Evolutionary conservation across 2,888 invertebrate species (phyloP).

Genomic region (Leucophenga montana): DNA sequence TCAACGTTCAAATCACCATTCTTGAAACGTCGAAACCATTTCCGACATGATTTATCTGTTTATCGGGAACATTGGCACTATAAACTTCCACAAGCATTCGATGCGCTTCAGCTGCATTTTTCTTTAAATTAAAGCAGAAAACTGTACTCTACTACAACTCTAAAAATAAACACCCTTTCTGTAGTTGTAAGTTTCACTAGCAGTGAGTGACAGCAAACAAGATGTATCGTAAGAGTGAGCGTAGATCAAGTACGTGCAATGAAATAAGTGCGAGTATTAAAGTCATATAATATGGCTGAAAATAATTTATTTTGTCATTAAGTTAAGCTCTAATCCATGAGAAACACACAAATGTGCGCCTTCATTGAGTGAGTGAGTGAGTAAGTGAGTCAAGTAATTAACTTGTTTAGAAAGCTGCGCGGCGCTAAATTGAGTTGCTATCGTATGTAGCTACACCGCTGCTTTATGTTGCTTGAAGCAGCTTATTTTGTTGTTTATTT

Average conservation of each 20-base stretch:
- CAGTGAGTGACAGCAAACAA: background rate
- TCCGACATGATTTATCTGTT: too few species aligned
- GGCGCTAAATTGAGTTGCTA: background rate
- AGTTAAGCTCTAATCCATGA: conserved; percentile 53
- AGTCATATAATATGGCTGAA: conserved; percentile 36
- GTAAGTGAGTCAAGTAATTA: conserved; percentile 52
- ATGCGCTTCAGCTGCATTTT: too few species aligned
- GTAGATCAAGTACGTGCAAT: conserved; percentile 4
- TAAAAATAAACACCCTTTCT: too few species aligned
- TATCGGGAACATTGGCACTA: too few species aligned
- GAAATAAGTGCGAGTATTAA: conserved; percentile 2
- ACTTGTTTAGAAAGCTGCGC: conserved; percentile 55
- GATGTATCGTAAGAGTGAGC: background rate
- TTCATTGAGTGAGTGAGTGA: conserved; percentile 8
- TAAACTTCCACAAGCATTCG: too few species aligned
- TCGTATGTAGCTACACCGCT: too few species aligned
- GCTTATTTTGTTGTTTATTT: conserved; percentile 43
- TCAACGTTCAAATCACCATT: too few species aligned
- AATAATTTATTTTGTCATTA: conserved; percentile 68
- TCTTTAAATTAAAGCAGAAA: too few species aligned
- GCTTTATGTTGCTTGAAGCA: conserved; percentile 6
- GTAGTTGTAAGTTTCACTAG: too few species aligned
- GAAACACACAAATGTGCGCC: conserved; percentile 4
- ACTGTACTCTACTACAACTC: too few species aligned
- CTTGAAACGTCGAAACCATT: too few species aligned